Base-by-base conservation (phyloP, 2,797 vertebrate genomes). In the Cyclopterus lumpus region DNA sequence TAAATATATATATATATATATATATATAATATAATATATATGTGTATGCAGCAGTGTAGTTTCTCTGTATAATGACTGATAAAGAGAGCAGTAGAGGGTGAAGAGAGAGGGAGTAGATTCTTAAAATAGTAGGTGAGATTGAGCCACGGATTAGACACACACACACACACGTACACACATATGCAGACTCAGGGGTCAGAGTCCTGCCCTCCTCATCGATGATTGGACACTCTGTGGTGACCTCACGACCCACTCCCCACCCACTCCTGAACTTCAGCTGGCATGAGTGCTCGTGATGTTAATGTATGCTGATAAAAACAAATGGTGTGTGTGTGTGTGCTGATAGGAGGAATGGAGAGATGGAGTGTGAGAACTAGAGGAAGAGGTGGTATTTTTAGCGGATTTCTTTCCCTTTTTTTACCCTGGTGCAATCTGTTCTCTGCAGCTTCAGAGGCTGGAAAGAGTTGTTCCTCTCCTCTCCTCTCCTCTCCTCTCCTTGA, bases 381-480 rank as follows among this genome's bases (percentile, higher is more conserved):
- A 89, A 85, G 84, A 90, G 84, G 88, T 75, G 86, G 87, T 94
- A 95, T 95, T 94, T 94, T 93, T 94, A 94, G 92, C 85, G 82
- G 82, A 79, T 82, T 82, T 71, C 8, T 82, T 86, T 40, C n/a
- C n/a, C n/a, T 40, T 84, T n/a, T 7, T 24, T 24, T 82, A 54
- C 72, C 71, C 74, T 82, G 64, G 73, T 91, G 82, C 90, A 91
- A 82, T 89, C 85, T 93, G 93, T 92, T 89, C 88, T 85, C 75
- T 79, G 80, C 72, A 79, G 88, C 80, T 81, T 79, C 63, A 38
- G 79, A 78, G 70, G 59, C 77, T 79, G 78, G 72, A 74, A 75
- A 70, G 58, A 85, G 53, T 51, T 42, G 32, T 81, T 83, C 81
- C 73, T 80, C 78, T 75, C 67, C 58, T 66, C 28, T 59, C 34